Evolutionary conservation across 1,140 invertebrate species (phyloP), one percentile per base, ranked within the genome.

Genomic region (Notospermus geniculatus): DNA sequence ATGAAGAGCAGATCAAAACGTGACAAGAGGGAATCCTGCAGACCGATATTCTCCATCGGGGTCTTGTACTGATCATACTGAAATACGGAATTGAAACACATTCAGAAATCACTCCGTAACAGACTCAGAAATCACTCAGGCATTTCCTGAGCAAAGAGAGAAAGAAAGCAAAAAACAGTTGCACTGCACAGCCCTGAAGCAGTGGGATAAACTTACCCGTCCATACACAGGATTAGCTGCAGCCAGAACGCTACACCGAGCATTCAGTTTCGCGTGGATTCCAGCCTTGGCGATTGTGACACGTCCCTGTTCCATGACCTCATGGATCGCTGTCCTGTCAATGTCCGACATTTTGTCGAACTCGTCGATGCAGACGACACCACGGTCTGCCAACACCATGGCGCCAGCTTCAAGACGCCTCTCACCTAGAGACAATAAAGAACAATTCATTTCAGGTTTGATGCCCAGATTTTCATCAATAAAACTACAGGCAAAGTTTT

Each of bases 311-410:
- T 85, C 84, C 84, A 85, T 85, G 2, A 98, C 95, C 86, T 99
- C 97, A 78, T 99, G 97, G 65, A 99, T 99, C 25, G 97, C 95
- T 17, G 97, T 99, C 71, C 97, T 85, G 84, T 99, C 97, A 59
- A 97, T 93, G 76, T 99, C 97, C n/a, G 94, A 95, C 97, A 99
- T 99, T 84, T 99, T 99, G 83, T 99, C 97, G 82, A 99, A 99
- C 84, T 99, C 97, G 82, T 99, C 97, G 78, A 99, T 99, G 77
- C 97, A 99, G 54, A 99, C 96, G 52, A 99, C 91, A 25, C 97
- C 97, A 57, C 96, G 84, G 83, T 99, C 97, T 0, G 95, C 97
- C 28, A 99, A 78, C n/a, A 99, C 97, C 97, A 99, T 99, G 64
- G 97, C 97, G 73, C 97, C 97, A 4, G 96, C 97, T 84, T 99